phyloP scores from a whole-genome alignment of 2,888 invertebrate genomes.

The Andrena bucephala region DNA sequence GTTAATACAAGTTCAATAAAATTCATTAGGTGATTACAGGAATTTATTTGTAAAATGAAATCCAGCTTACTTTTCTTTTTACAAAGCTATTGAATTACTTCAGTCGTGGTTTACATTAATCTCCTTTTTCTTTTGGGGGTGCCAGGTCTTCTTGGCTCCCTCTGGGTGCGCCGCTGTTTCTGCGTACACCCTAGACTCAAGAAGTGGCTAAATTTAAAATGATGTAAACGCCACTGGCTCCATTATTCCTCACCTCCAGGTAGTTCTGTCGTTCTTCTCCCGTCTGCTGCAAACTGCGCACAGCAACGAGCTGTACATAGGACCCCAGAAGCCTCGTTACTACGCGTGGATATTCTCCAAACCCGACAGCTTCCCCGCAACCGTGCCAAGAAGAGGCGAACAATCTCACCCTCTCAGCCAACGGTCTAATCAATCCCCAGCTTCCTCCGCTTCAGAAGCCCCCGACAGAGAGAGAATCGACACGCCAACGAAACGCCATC shows the following conservation, averaged over 20 bases:
- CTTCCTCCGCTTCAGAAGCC: neutral
- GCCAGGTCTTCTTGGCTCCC: no score
- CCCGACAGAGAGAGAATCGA: neutral
- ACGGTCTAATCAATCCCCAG: neutral
- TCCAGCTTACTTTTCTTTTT: no score
- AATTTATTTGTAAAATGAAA: no score
- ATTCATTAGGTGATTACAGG: no score
- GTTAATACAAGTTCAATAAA: no score
- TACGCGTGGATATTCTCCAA: conserved; percentile 62
- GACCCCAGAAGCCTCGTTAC: conserved; percentile 42
- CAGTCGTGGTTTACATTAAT: no score
- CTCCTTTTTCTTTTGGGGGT: no score
- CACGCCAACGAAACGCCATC: neutral
- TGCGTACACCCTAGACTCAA: no score
- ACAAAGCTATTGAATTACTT: no score
- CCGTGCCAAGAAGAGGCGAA: neutral
- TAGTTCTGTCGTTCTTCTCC: conserved; percentile 63
- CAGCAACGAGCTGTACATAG: conserved; percentile 56
- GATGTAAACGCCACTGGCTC: no score
- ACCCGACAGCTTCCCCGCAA: neutral
- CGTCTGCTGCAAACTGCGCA: conserved; percentile 70
- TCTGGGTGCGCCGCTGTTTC: no score
- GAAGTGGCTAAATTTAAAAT: no score
- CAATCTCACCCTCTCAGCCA: neutral
- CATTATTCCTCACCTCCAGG: conserved; percentile 32